Base-by-base conservation (phyloP, 2,888 invertebrate species). In the Pachycephus smyrnensis region DNA sequence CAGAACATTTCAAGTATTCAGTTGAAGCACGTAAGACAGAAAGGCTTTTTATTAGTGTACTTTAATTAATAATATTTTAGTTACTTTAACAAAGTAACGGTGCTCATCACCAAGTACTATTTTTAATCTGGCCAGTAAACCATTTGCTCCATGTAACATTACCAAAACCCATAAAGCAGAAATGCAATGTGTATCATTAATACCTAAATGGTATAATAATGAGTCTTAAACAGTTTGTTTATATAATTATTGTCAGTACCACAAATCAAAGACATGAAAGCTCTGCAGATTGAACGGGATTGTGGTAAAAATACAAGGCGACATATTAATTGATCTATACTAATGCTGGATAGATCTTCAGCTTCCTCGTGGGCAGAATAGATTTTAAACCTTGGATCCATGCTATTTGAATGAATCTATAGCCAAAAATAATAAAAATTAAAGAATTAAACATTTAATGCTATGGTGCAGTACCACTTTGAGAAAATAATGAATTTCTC, bases 161-260 rank as follows among this genome's bases (percentile, higher is more conserved):
- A 81, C 76, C 6, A 89, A 37, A 15, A 87, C 84, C 88, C 89
- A 89, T 11, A 89, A 78, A 9, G 86, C 83, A 2, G 89, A 89
- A 35, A 88, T 76, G 30, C 84, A 76, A 9, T 84, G 35, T 36
- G 87, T 80, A 68, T 85, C 76, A 35, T 81, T 79, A 12, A 83
- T 77, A 4, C 84, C 87, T 87, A 75, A 37, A 33, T 32, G 12
- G 0, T 33, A 40, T 40, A 73, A 69, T 30, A 4, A 30, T 76
- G 30, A 30, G 11, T 73, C 69, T 81, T 82, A 55, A 55, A 9
- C 55, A 55, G 9, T 55, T 55, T 55, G 23, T 55, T 55, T 9
- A 55, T 55, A 55, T 55, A 9, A 55, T 55, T 55, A 23, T 23
- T 55, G 9, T 55, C 9, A 55, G 9, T 55, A 87, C 89, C 88